Percentiles rank a stretch among this genome's conserved stretches.
Conservation (phyloP, 2,888 invertebrate species). For the Globia sparganii region DNA sequence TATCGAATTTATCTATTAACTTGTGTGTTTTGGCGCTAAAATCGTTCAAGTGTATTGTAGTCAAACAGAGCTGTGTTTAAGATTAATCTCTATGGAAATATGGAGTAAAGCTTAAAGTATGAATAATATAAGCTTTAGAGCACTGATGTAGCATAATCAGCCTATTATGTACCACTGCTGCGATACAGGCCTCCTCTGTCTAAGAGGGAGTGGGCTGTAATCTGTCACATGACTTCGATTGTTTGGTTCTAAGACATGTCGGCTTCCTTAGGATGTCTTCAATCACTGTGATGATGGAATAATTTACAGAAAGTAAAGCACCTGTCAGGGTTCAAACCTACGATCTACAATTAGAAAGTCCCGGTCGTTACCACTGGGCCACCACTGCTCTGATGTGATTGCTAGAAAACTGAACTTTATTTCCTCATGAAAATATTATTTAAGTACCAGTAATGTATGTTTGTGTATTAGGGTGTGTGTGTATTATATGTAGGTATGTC, state of each 20-base stretch:
- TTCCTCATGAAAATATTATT: neutral
- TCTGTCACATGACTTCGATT: neutral
- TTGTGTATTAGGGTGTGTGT: neutral
- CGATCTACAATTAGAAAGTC: too few species aligned
- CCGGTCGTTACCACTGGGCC: too few species aligned
- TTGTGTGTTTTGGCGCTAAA: slow-evolving; percentile 60
- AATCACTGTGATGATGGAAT: too few species aligned
- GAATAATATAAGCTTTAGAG: slow-evolving; percentile 26
- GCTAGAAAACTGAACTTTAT: too few species aligned
- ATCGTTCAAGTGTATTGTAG: slow-evolving; percentile 63
- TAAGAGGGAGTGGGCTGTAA: neutral
- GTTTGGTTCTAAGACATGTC: too few species aligned
- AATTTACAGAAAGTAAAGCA: too few species aligned
- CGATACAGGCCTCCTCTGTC: neutral
- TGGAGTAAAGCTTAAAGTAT: slow-evolving; percentile 21
- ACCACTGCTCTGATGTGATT: neutral
- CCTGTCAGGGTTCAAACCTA: too few species aligned
- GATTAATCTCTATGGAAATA: slow-evolving; percentile 73
- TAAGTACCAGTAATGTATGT: neutral
- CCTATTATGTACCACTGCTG: neutral
- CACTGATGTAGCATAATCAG: neutral
- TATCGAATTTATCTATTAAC: slow-evolving; percentile 69
- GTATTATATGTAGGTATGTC: too few species aligned
- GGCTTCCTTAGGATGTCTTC: too few species aligned
- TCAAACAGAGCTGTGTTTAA: slow-evolving; percentile 65